Conservation (phyloP, 2,113 vertebrate genomes). For the Leptobrachium leishanense region DNA sequence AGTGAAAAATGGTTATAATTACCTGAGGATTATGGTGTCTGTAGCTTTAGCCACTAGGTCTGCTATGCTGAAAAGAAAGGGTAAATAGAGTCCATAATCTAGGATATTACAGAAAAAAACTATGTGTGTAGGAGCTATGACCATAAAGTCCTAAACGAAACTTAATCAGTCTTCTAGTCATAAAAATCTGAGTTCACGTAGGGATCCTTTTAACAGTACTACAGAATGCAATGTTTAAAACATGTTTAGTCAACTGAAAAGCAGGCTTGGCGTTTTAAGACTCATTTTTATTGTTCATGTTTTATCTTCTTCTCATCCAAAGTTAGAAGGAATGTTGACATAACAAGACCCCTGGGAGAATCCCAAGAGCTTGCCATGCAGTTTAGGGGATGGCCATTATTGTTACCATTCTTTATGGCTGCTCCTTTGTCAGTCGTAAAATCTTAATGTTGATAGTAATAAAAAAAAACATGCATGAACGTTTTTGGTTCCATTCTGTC, state of each 20-base stretch:
- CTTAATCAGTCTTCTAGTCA: conserved; percentile 32
- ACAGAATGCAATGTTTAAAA: conserved; percentile 24
- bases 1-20: no score
- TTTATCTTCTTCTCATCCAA: conserved; percentile 42
- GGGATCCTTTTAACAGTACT: conserved; percentile 32
- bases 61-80: background rate
- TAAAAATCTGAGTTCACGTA: conserved; percentile 36
- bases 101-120: conserved; percentile 9
- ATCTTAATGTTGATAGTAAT: conserved; percentile 17
- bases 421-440: conserved; percentile 30
- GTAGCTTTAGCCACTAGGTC: background rate
- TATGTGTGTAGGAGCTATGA: conserved; percentile 30
- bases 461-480: conserved; percentile 19
- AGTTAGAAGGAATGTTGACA: conserved; percentile 43
- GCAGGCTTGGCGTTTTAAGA: conserved; percentile 19
- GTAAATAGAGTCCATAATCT: background rate
- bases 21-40: no score
- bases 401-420: conserved; percentile 29
- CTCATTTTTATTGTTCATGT: conserved; percentile 37
- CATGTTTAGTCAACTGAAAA: conserved; percentile 30
- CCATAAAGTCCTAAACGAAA: conserved; percentile 42
- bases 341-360: conserved; percentile 30
- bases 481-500: conserved; percentile 8
- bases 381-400: conserved; percentile 29
- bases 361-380: conserved; percentile 17